Evolutionary conservation across 2,797 vertebrate species (phyloP).

Genomic region (Catharus ustulatus): DNA sequence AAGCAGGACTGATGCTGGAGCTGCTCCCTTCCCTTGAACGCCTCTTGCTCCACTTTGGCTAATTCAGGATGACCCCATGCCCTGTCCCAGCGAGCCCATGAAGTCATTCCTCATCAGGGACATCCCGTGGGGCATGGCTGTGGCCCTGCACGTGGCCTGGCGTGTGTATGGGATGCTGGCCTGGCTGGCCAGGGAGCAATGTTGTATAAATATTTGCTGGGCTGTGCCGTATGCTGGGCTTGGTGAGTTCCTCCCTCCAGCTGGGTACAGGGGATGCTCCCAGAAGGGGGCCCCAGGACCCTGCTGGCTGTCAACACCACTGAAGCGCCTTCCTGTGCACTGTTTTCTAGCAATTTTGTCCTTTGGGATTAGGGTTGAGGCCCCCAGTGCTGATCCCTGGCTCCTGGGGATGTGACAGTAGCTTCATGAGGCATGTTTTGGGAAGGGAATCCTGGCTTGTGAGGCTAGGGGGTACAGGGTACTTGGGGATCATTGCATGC

Average conservation of each 20-base stretch:
- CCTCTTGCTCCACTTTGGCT: neutral
- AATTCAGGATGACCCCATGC: neutral
- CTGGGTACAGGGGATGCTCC: neutral
- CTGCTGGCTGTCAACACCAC: rapidly evolving
- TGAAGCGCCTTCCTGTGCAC: rapidly evolving
- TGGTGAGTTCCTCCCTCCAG: neutral
- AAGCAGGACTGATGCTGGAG: neutral
- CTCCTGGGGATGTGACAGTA: rapidly evolving
- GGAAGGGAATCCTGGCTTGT: neutral
- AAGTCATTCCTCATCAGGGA: neutral
- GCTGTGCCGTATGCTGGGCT: neutral
- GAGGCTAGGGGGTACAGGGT: neutral
- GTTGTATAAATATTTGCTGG: slow-evolving; percentile 41
- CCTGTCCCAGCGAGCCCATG: neutral
- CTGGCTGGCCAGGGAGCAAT: neutral
- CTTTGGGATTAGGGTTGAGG: neutral
- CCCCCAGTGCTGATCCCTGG: neutral
- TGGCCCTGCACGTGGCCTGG: slow-evolving; percentile 11
- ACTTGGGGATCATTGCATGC: rapidly evolving
- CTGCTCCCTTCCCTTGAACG: neutral
- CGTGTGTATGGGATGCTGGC: neutral
- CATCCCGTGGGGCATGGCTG: neutral
- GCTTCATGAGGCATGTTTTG: rapidly evolving
- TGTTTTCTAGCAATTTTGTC: rapidly evolving
- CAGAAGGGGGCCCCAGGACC: neutral